Percentiles rank a stretch among this genome's conserved stretches.
Conservation (phyloP, 2,797 vertebrate genomes). For the Typhlichthys eigenmanni region DNA sequence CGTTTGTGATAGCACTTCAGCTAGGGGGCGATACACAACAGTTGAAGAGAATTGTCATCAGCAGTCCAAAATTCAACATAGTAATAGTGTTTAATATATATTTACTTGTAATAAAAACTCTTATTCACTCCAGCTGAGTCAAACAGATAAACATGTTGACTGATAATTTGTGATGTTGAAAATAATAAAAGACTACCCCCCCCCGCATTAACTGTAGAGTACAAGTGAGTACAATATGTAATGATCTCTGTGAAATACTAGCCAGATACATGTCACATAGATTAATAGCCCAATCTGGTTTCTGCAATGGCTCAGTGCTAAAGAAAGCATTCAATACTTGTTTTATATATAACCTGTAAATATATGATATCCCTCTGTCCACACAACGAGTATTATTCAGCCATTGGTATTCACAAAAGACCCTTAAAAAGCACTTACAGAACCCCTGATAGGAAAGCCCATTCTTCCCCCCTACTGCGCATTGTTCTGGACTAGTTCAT, state of each 20-base stretch:
- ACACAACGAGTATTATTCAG: conserved; percentile 34
- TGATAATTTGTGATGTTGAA: not conserved
- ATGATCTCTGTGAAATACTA: conserved; percentile 6
- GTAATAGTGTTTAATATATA: not conserved
- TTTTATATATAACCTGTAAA: conserved; percentile 27
- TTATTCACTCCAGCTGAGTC: not conserved
- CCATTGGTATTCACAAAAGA: conserved; percentile 25
- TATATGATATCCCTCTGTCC: conserved; percentile 20
- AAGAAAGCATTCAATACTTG: conserved; percentile 30
- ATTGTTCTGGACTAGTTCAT: conserved; percentile 17
- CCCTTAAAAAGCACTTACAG: conserved; percentile 38
- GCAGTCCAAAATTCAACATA: not conserved
- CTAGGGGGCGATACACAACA: conserved; percentile 59
- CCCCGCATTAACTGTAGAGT: not conserved
- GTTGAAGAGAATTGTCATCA: not conserved
- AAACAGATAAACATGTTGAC: not conserved
- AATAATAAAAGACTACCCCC: too few relatives aligned
- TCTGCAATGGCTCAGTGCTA: conserved; percentile 21
- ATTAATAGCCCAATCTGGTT: conserved; percentile 13
- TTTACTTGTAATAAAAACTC: not conserved
- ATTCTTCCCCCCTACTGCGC: conserved; percentile 27
- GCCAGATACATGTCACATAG: conserved; percentile 29
- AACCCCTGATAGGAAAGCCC: conserved; percentile 36
- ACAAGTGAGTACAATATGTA: conserved; percentile 13
- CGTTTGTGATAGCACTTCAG: conserved; percentile 98